phyloP scores from a whole-genome alignment of 2,797 vertebrate genomes.

The Sebastes aleutianus region DNA sequence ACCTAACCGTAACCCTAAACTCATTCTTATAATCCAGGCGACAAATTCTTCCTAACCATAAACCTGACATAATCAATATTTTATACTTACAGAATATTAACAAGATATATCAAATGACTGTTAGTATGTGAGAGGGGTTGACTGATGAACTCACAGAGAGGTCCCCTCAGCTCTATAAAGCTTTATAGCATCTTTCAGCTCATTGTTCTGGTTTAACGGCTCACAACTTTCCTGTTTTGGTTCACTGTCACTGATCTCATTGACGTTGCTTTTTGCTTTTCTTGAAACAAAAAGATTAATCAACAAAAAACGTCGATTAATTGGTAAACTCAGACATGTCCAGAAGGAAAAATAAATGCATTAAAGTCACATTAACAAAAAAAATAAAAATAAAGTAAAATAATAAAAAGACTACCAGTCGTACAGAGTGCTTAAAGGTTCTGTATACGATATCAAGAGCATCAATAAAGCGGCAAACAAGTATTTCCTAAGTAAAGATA shows the following conservation, averaged over 20 bases:
- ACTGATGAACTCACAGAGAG: not conserved
- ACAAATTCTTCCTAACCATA: not conserved
- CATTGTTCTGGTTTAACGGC: not conserved
- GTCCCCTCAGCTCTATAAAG: not conserved
- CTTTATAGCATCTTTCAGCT: not conserved
- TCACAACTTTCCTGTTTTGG: not conserved
- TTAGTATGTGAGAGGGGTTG: not conserved
- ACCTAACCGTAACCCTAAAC: not conserved
- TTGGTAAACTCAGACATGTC: too few relatives aligned
- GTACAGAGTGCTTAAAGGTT: too few relatives aligned
- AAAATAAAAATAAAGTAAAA: too few relatives aligned
- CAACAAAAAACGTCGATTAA: rapidly evolving
- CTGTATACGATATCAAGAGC: too few relatives aligned
- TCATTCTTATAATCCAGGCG: too few relatives aligned
- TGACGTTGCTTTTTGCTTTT: not conserved
- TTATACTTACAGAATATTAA: not conserved
- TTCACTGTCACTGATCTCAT: not conserved
- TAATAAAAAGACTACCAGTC: too few relatives aligned
- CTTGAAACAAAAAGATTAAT: too few relatives aligned
- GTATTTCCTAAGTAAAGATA: too few relatives aligned
- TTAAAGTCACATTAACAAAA: too few relatives aligned
- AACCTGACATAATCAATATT: not conserved
- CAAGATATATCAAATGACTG: not conserved
- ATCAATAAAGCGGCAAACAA: too few relatives aligned
- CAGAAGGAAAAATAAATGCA: too few relatives aligned